Evolutionary conservation across 2,888 invertebrate species (phyloP).

Genomic region (Fabriciana adippe): DNA sequence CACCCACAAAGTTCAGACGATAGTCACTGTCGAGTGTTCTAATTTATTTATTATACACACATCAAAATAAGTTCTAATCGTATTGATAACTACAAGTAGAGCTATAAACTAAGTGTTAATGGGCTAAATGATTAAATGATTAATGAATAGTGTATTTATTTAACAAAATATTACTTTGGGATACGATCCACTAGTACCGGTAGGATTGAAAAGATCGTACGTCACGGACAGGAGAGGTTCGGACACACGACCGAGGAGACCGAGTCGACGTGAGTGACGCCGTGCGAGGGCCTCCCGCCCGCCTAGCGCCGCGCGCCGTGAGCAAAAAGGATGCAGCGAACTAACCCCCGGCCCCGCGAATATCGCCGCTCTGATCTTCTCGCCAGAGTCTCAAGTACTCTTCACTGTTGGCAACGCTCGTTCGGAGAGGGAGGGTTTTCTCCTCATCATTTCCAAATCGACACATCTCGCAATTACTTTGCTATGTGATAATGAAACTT

Average conservation of each 20-base stretch:
- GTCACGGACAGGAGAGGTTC: conserved; percentile 77
- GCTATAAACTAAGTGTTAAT: conserved; percentile 19
- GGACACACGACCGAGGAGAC: conserved; percentile 76
- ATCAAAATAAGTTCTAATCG: conserved; percentile 27
- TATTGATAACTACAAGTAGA: conserved; percentile 28
- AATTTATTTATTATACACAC: conserved; percentile 26
- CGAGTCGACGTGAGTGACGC: conserved; percentile 79
- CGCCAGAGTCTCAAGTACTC: conserved; percentile 76
- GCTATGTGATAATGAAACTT: conserved; percentile 53
- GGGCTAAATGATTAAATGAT: conserved; percentile 47
- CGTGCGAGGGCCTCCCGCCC: conserved; percentile 70
- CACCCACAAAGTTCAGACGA: conserved; percentile 42
- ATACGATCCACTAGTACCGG: conserved; percentile 67
- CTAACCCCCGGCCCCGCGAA: conserved; percentile 65
- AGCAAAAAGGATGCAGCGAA: conserved; percentile 79
- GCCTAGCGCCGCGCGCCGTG: conserved; percentile 67
- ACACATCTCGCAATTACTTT: conserved; percentile 48
- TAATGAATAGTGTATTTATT: conserved; percentile 53
- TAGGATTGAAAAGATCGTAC: conserved; percentile 73
- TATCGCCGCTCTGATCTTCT: conserved; percentile 73
- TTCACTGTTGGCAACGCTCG: conserved; percentile 63
- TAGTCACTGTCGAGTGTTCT: conserved; percentile 30
- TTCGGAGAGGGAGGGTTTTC: conserved; percentile 75
- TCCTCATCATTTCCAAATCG: conserved; percentile 50
- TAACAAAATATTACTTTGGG: conserved; percentile 52